phyloP scores from a whole-genome alignment of 2,888 invertebrate species.

The Autographa gamma region DNA sequence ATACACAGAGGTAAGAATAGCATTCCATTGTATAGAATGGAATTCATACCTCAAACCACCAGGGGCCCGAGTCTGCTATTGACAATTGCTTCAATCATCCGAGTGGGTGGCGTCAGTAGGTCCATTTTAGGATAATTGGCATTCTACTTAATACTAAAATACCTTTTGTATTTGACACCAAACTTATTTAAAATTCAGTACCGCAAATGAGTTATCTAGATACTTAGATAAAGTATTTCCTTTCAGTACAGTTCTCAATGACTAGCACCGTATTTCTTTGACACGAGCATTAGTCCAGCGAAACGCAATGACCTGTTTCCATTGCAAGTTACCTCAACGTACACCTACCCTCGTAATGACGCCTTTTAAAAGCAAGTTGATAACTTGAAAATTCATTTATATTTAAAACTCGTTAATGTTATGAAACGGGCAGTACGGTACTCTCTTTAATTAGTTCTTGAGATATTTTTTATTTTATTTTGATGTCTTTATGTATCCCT shows the following conservation, averaged over 20 bases:
- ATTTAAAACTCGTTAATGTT: conserved; percentile 26
- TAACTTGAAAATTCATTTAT: conserved; percentile 28
- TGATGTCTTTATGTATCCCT: too few relatives aligned
- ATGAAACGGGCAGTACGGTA: conserved; percentile 29
- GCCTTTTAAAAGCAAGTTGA: conserved; percentile 38
- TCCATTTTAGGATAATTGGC: too few relatives aligned
- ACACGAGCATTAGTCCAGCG: conserved; percentile 35
- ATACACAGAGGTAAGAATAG: too few relatives aligned
- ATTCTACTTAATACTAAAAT: too few relatives aligned
- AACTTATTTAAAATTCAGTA: not conserved
- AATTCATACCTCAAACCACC: too few relatives aligned
- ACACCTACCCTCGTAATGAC: conserved; percentile 28
- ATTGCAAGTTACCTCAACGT: conserved; percentile 17
- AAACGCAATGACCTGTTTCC: conserved; percentile 48
- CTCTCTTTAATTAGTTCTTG: too few relatives aligned
- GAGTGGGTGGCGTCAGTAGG: too few relatives aligned
- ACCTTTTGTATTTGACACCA: too few relatives aligned
- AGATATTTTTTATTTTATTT: too few relatives aligned
- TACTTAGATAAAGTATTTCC: not conserved
- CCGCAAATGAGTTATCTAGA: not conserved
- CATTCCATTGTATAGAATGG: too few relatives aligned
- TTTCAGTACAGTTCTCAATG: conserved; percentile 14
- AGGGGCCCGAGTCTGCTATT: too few relatives aligned
- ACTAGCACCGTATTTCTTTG: conserved; percentile 32
- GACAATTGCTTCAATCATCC: too few relatives aligned